These are phyloP conservation scores for Muschampia plurimacula DNA, from an alignment of 2,888 invertebrate species.

Conservation along the genomic window DNA sequence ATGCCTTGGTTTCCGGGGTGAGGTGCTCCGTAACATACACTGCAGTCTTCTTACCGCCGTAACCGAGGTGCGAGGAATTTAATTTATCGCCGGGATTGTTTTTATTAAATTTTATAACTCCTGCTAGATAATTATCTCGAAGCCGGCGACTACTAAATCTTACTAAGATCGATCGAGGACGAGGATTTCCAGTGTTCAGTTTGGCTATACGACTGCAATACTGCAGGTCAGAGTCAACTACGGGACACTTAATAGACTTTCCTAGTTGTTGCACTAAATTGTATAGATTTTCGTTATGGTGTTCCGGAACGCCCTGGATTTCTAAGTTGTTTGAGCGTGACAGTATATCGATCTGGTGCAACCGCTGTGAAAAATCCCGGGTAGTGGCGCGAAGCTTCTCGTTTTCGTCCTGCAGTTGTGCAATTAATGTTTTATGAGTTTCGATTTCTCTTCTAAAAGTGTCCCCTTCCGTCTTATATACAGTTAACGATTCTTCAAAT, in stretches of 20 bases:
- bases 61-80: conserved; percentile 8
- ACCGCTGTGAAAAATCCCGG: conserved; percentile 3
- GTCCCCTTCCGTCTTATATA: background rate
- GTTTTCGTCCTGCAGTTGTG: conserved; percentile 1
- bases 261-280: conserved; percentile 13
- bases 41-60: background rate
- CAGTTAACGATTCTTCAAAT: conserved; percentile 8
- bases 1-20: conserved; percentile 8
- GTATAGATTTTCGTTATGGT: conserved; percentile 8
- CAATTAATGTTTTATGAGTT: background rate
- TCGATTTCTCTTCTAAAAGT: background rate
- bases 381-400: background rate
- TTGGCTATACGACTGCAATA: conserved; percentile 1
- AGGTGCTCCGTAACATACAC: conserved; percentile 15
- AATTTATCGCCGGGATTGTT: conserved; percentile 2
- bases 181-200: background rate
- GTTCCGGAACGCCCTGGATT: conserved; percentile 15
- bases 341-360: background rate
- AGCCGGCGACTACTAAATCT: background rate
- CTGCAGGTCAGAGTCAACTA: conserved; percentile 2
- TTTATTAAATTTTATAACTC: background rate
- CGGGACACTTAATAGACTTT: conserved; percentile 4
- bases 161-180: conserved; percentile 5
- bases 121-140: background rate
- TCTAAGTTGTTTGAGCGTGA: conserved; percentile 5